phyloP scores from a whole-genome alignment of 2,888 invertebrate species.

The Catocala sponsa region DNA sequence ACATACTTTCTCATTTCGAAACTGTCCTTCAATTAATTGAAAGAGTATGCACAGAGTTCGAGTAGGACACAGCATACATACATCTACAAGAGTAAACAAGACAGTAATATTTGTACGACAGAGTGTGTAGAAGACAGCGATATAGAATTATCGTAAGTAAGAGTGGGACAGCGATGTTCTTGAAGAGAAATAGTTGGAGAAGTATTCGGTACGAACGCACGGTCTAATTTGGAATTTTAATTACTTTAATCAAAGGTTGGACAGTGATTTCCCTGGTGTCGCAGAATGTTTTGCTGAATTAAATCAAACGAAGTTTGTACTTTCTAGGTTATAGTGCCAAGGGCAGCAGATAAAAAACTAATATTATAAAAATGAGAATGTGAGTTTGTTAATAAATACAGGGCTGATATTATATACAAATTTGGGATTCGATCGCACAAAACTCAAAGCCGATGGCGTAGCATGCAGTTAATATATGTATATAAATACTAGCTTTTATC shows the following conservation, averaged over 20 bases:
- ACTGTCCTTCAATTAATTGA: slow-evolving; percentile 2
- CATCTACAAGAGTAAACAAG: not conserved
- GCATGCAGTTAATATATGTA: too few relatives aligned
- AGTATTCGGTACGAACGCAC: slow-evolving; percentile 36
- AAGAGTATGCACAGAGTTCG: not conserved
- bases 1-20: not conserved
- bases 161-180: not conserved
- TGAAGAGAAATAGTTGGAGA: slow-evolving; percentile 44
- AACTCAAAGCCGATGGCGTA: too few relatives aligned
- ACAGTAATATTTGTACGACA: not conserved
- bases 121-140: slow-evolving; percentile 10
- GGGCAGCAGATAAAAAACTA: not conserved
- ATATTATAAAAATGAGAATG: not conserved
- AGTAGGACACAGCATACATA: not conserved
- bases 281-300: slow-evolving; percentile 13
- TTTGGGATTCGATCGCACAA: too few relatives aligned
- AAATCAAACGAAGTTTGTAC: slow-evolving; percentile 8
- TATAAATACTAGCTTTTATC: too few relatives aligned
- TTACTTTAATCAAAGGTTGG: slow-evolving; percentile 54
- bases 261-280: slow-evolving; percentile 38
- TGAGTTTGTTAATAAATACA: too few relatives aligned
- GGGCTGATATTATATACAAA: too few relatives aligned
- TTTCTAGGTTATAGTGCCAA: slow-evolving; percentile 9
- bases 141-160: not conserved
- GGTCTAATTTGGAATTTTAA: slow-evolving; percentile 70